A percentile compares a stretch with the other conserved stretches of the same genome.
Evolutionary conservation across 2,113 vertebrate species (phyloP).

Genomic region (Sinocyclocheilus maitianheensis): DNA sequence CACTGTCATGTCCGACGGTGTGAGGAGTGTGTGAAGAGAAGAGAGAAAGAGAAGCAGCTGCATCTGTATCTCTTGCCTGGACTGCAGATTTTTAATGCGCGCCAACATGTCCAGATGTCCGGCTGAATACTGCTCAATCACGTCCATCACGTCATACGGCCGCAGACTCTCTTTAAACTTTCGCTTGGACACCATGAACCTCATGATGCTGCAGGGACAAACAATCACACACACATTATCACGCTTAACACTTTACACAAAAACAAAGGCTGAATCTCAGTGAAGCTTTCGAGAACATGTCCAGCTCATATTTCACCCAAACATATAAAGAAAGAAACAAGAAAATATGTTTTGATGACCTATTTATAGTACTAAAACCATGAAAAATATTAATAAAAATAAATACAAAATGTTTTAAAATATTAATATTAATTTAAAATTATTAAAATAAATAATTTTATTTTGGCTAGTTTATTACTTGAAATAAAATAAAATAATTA

Average conservation of each 20-base stretch:
- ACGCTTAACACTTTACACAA: neutral
- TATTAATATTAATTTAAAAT: too few relatives aligned
- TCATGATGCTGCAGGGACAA: slow-evolving; percentile 84
- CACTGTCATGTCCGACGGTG: too few relatives aligned
- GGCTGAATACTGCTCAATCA: slow-evolving; percentile 97
- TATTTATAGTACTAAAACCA: neutral
- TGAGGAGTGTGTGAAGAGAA: neutral
- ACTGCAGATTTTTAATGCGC: slow-evolving; percentile 97
- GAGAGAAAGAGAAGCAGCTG: neutral
- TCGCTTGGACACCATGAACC: slow-evolving; percentile 95
- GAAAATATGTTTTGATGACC: neutral
- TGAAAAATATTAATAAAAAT: too few relatives aligned
- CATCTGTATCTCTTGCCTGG: slow-evolving; percentile 80
- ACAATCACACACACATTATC: slow-evolving; percentile 40
- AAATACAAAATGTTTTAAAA: too few relatives aligned
- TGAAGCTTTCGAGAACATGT: neutral
- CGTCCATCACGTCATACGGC: slow-evolving; percentile 97
- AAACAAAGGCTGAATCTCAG: neutral
- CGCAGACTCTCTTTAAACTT: slow-evolving; percentile 98
- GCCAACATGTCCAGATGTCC: slow-evolving; percentile 98
- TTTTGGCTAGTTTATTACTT: too few relatives aligned
- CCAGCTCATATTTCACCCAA: neutral
- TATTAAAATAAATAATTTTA: too few relatives aligned
- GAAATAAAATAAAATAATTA: too few relatives aligned
- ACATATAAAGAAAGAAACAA: neutral